Base-by-base conservation (phyloP, 64 coral and sea anemone species). In the Porites lutea region DNA sequence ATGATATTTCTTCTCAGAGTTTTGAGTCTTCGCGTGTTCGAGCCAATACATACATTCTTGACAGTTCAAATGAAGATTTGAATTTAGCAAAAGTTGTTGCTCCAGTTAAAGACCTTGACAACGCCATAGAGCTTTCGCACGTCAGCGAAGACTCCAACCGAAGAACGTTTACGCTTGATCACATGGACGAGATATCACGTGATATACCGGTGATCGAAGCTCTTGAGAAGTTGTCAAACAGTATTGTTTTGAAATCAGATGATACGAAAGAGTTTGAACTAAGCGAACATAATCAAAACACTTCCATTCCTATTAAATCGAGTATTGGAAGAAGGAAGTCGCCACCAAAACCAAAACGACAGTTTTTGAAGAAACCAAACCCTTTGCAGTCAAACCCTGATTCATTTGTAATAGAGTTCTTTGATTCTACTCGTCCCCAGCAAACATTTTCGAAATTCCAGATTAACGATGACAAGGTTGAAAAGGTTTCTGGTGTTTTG, bases 401-500 rank as follows among this genome's bases (percentile, higher is more conserved):
- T 71, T 91, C 93, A 13, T 79, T 87, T 91, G 82, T 90, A 13
- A 79, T 95, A 27, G 93, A 95, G 72, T 86, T 90, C n/a, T 90
- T 86, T 90, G 52, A 79, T 8, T 71, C 60, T 64, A 46, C 18
- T 50, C 27, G 45, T 69, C 45, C 45, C 12, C 43, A 69, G 43
- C 16, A 72, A 49, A 16, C 88, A 9, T 13, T 65, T 59, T 71
- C 89, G 11, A 85, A 85, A 13, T 82, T 89, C 53, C 78, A 83
- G 21, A 52, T 88, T 14, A 4, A 53, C 13, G 22, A 81, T 19
- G 72, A 70, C 5, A 81, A 94, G 8, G 70, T 22, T 74, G 75
- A 75, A 75, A 78, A 89, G 52, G 62, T 63, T 65, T 65, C 58
- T 5, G n/a, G 50, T 8, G 4, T 15, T 14, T 48, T 16, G 4